Base-by-base conservation (phyloP, 2,888 invertebrate genomes). In the Acanthosoma haemorrhoidale region DNA sequence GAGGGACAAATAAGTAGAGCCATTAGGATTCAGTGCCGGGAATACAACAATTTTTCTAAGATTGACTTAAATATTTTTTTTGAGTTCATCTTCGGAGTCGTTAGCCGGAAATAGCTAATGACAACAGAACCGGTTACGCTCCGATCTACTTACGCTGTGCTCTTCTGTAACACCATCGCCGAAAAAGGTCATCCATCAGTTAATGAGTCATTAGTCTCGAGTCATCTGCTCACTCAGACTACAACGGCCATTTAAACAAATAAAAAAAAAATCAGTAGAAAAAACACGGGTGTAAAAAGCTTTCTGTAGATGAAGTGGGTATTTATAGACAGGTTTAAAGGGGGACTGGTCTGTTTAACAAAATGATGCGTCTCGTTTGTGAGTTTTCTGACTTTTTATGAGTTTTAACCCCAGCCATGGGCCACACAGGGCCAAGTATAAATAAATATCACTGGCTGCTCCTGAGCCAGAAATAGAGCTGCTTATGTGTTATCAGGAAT, bases 321-420 rank as follows among this genome's bases (percentile, higher is more conserved):
- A 61, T 61, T 38, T 61, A 21, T 34, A 61, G 34, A 1, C 32
- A 21, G 32, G 4, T 61, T 61, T 38, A 61, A 61, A 61, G 61
- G 34, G n/a, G 61, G 21, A 36, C 16, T 61, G 38, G 32, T 13
- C 32, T 61, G 61, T 61, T 61, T 61, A 61, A 61, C 32, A 34
- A 34, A 59, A 61, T 36, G 34, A 61, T 61, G n/a, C 18, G 9
- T 16, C 32, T 32, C 59, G 9, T 59, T 59, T 59, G 59, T 59
- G 51, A 51, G 51, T 51, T 51, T 51, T 51, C 25, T 25, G 6
- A 13, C 25, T 51, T 51, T 51, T 51, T 51, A 51, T 51, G 51
- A 51, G 25, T 51, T 51, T 51, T 51, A 51, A 51, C 51, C 51
- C 51, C 51, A 51, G 51, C n/a, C 25, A 51, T 51, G 51, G 51